These are phyloP conservation scores for Folsomia manolachei DNA, from an alignment of 2,888 invertebrate species.

Conservation along the genomic window DNA sequence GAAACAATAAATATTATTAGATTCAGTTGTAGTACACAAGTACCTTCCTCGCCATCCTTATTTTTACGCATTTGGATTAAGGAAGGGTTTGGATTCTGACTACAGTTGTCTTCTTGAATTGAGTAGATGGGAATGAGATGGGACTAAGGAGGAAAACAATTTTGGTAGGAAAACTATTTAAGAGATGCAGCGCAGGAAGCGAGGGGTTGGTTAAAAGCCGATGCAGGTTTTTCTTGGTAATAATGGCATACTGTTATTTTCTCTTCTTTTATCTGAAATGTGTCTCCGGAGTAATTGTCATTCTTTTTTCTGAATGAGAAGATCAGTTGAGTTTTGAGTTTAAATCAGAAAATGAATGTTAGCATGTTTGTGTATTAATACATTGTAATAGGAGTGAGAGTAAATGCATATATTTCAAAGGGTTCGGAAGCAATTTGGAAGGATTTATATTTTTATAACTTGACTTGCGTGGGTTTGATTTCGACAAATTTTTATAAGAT, in stretches of 20 bases:
- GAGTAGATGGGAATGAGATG: neutral
- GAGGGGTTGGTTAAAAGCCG: neutral
- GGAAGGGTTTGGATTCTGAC: neutral
- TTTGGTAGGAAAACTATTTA: no score
- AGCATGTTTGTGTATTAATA: no score
- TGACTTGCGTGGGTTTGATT: neutral
- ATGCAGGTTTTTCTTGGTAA: neutral
- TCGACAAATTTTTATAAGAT: neutral
- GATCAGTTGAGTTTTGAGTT: neutral
- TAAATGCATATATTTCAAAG: neutral
- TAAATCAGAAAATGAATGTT: no score
- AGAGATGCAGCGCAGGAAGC: no score
- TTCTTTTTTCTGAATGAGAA: neutral
- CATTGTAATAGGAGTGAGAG: no score
- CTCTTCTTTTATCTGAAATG: neutral
- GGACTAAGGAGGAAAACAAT: slow-evolving; percentile 3
- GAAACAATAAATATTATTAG: neutral
- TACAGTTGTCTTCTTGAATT: neutral
- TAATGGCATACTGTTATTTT: no score
- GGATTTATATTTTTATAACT: neutral
- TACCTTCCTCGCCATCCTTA: neutral
- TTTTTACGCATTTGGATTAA: neutral
- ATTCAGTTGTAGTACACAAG: neutral
- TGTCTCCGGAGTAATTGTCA: slow-evolving; percentile 19
- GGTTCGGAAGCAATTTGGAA: no score